Evolutionary conservation across 1,140 invertebrate species (phyloP), one percentile per base, ranked within the genome.

Genomic region (Drosophila nigromelanica): DNA sequence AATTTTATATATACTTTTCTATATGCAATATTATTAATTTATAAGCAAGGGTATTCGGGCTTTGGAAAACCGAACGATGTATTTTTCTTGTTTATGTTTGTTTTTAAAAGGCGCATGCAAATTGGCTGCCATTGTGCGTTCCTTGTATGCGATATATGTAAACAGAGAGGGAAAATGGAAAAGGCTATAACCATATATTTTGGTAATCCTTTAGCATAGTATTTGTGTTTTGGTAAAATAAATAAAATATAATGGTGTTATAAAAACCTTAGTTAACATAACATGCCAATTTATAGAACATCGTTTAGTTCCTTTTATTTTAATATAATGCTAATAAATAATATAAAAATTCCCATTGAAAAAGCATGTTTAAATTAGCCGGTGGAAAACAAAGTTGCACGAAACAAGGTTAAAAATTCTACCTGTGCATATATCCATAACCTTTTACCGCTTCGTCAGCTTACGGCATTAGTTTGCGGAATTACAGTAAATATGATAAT

Each of bases 61-160:
- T 45, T 45, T 8, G 42, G 6, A 15, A 40, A 5, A n/a, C 0
- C n/a, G n/a, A 7, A 35, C 7, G 30, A 12, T 8, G 30, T 37
- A 18, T 15, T 40, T 30, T 52, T 55, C 71, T 75, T 73, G 64
- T 54, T 80, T 80, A 72, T 72, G 62, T 72, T 67, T 76, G 45
- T 80, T 80, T 67, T 56, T 24, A 8, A 80, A 59, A 61, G 62
- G 59, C 66, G 71, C 59, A 61, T 47, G 77, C 21, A 75, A 79
- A 64, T 67, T 40, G 30, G 50, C 42, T 11, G 24, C 40, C 39
- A 51, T 74, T 74, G 66, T 74, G 35, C 21, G 42, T 24, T 48
- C 3, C n/a, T 42, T 10, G 24, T 51, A 14, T 11, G 7, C 30
- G n/a, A 62, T 50, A 50, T n/a, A 21, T 21, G 21, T 3, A 48